These are phyloP conservation scores for Todiramphus saurophagus DNA, from an alignment of 2,113 vertebrate species.

Conservation along the genomic window DNA sequence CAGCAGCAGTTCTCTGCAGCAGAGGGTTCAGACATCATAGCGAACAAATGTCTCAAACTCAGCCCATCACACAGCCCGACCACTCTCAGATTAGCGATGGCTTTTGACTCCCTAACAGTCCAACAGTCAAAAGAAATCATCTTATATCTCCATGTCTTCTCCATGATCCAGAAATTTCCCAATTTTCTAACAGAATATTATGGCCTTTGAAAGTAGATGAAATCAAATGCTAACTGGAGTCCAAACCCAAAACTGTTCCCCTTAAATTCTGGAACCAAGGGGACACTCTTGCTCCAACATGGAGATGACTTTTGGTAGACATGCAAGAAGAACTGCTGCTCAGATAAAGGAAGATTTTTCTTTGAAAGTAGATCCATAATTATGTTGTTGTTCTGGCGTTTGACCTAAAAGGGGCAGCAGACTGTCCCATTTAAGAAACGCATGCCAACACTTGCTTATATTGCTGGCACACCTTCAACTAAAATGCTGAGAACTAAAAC, in stretches of 20 bases:
- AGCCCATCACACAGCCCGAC: background rate
- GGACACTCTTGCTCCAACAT: background rate
- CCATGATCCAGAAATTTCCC: background rate
- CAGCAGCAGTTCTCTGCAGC: background rate
- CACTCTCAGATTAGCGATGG: background rate
- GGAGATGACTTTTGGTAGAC: background rate
- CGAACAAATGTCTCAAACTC: background rate
- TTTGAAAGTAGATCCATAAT: background rate
- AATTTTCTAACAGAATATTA: background rate
- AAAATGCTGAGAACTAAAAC: background rate
- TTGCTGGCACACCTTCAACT: constrained; percentile 1
- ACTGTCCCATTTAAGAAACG: background rate
- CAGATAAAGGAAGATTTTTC: background rate
- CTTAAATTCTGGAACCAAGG: background rate
- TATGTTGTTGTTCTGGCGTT: background rate
- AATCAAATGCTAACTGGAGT: background rate
- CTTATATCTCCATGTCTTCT: background rate
- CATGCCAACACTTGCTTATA: constrained; percentile 7
- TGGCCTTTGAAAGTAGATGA: background rate
- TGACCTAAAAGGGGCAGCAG: constrained; percentile 12
- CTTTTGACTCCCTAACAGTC: background rate
- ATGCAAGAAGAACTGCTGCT: background rate
- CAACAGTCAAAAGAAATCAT: background rate
- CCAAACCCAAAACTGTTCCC: background rate
- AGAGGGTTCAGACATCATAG: background rate